Conservation (phyloP, 2,888 invertebrate genomes). For the Anthophora plumipes region DNA sequence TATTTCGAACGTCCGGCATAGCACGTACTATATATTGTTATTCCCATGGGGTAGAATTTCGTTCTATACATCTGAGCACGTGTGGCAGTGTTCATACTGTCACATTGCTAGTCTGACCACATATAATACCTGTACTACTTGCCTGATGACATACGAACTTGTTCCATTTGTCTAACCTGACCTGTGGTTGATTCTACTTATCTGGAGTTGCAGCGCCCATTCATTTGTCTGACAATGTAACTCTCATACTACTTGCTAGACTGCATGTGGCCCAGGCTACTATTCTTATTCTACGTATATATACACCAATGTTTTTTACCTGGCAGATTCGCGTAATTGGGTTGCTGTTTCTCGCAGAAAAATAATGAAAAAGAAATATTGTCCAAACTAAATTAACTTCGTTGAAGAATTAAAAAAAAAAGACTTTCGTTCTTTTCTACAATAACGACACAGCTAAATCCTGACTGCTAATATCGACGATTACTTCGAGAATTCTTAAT, state of each 20-base stretch:
- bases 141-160: constrained; percentile 11
- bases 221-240: constrained; percentile 24
- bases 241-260: constrained; percentile 30
- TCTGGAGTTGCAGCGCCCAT: constrained; percentile 10
- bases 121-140: constrained; percentile 17
- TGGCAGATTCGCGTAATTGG: background rate
- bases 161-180: constrained; percentile 26
- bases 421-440: too few species aligned
- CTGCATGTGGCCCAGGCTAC: background rate
- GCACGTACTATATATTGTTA: background rate
- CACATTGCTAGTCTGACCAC: background rate
- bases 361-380: too few species aligned
- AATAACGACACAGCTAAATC: too few species aligned
- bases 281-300: constrained; percentile 4
- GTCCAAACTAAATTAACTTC: too few species aligned
- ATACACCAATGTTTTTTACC: background rate
- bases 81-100: background rate
- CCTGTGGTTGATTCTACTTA: constrained; percentile 38
- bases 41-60: background rate
- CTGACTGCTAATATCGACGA: too few species aligned
- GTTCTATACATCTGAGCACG: background rate
- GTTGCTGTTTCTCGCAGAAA: too few species aligned
- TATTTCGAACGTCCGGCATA: background rate
- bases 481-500: too few species aligned
- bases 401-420: too few species aligned